A percentile compares a stretch with the other conserved stretches of the same genome.
These are phyloP conservation scores for Hippocampus zosterae DNA, from an alignment of 2,113 vertebrate species.

Conservation along the genomic window DNA sequence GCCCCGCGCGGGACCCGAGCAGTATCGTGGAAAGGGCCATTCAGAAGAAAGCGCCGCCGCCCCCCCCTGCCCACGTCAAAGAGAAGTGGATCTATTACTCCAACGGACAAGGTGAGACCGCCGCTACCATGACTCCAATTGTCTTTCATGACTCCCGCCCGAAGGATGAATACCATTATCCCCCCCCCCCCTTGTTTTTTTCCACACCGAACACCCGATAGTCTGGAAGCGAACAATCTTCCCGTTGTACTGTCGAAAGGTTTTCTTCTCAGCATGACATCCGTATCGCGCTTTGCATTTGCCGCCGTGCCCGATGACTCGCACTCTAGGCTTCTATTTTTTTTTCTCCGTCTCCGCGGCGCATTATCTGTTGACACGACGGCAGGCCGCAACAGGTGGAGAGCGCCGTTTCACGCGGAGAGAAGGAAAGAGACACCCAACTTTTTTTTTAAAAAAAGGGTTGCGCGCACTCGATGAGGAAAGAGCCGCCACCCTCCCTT, in stretches of 20 bases:
- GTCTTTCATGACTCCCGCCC: too few relatives aligned
- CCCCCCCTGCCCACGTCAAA: conserved; percentile 71
- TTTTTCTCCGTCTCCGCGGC: not conserved
- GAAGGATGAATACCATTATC: too few relatives aligned
- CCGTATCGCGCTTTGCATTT: not conserved
- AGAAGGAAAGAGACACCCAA: conserved; percentile 19
- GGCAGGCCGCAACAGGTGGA: conserved; percentile 23
- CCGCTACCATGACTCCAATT: not conserved
- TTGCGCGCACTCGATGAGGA: conserved; percentile 28
- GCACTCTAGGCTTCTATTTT: not conserved
- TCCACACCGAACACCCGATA: too few relatives aligned
- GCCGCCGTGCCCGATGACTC: not conserved
- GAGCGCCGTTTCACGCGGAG: conserved; percentile 31
- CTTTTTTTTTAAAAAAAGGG: conserved; percentile 14
- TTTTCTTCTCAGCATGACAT: not conserved
- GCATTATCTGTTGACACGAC: conserved; percentile 1
- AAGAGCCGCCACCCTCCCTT: conserved; percentile 21
- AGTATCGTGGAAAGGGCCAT: conserved; percentile 91
- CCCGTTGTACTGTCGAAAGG: too few relatives aligned
- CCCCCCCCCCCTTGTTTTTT: too few relatives aligned
- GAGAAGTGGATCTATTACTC: conserved; percentile 96
- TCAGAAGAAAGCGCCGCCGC: conserved; percentile 79
- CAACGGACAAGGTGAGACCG: conserved; percentile 86
- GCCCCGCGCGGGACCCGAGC: conserved; percentile 90
- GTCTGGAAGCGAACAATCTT: not conserved